A percentile compares a stretch with the other conserved stretches of the same genome.
Evolutionary conservation across 2,888 invertebrate genomes (phyloP).

Genomic region (Rotaria macrura): DNA sequence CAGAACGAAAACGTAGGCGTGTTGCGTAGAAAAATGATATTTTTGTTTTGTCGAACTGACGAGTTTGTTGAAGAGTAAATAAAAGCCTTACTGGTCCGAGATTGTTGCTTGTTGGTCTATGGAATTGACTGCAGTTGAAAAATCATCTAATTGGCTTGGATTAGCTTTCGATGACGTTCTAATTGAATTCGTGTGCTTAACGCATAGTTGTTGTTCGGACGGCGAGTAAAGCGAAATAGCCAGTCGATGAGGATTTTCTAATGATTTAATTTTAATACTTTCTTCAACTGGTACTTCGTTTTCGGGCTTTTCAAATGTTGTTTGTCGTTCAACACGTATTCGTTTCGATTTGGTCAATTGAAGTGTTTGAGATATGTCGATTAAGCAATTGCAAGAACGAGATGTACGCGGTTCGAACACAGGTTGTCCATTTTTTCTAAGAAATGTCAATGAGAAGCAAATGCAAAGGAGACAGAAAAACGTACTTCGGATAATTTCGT

Average conservation of each 20-base stretch:
- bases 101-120: neutral
- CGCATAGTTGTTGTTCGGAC: neutral
- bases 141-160: neutral
- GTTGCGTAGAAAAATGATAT: too few species aligned
- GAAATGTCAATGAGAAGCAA: neutral
- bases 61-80: too few species aligned
- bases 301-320: neutral
- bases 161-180: neutral
- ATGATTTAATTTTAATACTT: neutral
- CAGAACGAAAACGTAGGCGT: too few species aligned
- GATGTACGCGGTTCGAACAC: neutral
- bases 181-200: neutral
- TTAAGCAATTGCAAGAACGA: neutral
- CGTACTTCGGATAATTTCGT: neutral
- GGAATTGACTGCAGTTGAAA: neutral
- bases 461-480: neutral
- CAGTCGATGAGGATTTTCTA: neutral
- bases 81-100: neutral
- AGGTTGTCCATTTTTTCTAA: slow-evolving; percentile 17
- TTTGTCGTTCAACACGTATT: slow-evolving; percentile 6
- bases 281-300: neutral
- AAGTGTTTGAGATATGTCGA: slow-evolving; percentile 11
- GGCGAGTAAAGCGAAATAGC: neutral
- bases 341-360: neutral
- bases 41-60: too few species aligned